Evolutionary conservation across 2,797 vertebrate species (phyloP), one percentile per base, ranked within the genome.

Genomic region (Arnoldichthys spilopterus): DNA sequence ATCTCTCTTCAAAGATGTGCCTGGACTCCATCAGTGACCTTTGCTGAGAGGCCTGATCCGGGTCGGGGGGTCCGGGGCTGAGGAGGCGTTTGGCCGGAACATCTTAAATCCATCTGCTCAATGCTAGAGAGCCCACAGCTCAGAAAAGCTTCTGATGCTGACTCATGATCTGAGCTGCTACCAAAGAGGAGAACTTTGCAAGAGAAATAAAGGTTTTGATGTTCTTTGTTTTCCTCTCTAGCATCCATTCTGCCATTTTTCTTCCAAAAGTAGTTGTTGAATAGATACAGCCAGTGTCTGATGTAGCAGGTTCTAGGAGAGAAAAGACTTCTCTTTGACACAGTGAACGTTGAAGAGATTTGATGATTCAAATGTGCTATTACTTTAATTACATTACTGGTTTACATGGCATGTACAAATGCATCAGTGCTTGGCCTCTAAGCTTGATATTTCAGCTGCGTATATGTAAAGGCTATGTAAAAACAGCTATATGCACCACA

Each of bases 81-180:
- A 34, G 32, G 30, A 63, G 30, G 30, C 30, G 1, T 34, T 63
- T 37, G 61, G 61, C 30, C 18, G 3, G 61, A 63, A 63, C 30
- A 8, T 32, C 28, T 34, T 32, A 62, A 20, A 62, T 16, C 28
- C 59, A 62, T 62, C 30, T 62, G 59, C 30, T 32, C 30, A 28
- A 34, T 63, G 61, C 61, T n/a, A 62, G 30, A 62, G 28, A 20
- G 59, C 16, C 16, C 32, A n/a, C 18, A 3, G 32, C 16, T 63
- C 32, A 0, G 61, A 37, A 63, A 63, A 37, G 32, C 61, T 63
- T 63, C 18, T 37, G 32, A 63, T 37, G 61, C 61, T 63, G 61
- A 37, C 61, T 63, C 61, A 63, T n/a, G 32, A 20, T 18, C 61
- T 63, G 16, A 63, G 61, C 61, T n/a, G 61, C 30, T 63, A 32